phyloP scores from a whole-genome alignment of 23 tunicate species.

The Phallusia fumigata region DNA sequence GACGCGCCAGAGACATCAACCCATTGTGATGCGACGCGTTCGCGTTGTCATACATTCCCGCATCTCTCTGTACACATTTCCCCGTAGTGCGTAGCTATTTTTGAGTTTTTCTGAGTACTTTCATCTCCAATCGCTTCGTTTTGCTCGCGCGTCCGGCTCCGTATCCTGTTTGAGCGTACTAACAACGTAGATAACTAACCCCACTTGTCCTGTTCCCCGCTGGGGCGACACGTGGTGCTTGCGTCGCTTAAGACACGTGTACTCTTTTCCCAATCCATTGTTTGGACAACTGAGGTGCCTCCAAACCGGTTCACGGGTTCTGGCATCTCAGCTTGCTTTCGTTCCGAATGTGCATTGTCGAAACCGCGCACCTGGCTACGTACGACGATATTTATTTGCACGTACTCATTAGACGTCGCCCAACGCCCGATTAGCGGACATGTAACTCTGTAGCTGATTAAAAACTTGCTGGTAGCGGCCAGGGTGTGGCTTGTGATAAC shows the following conservation, averaged over 20 bases:
- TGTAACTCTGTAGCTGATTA: no score
- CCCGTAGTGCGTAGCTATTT: no score
- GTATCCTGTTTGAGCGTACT: slow-evolving; percentile 14
- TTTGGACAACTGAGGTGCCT: no score
- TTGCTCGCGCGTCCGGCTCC: slow-evolving; percentile 7
- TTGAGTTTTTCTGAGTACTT: no score
- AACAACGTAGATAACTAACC: slow-evolving; percentile 1
- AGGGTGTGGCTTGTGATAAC: not conserved
- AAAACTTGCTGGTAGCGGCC: not conserved
- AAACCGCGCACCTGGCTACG: not conserved
- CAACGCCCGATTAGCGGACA: not conserved
- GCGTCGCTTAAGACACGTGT: no score
- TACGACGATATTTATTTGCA: slow-evolving; percentile 12
- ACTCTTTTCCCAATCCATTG: no score
- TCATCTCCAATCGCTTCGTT: no score
- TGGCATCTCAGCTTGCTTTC: no score
- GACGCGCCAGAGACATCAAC: no score
- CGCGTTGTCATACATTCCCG: not conserved
- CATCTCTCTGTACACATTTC: not conserved
- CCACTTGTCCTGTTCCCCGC: not conserved
- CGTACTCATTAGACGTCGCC: slow-evolving; percentile 14
- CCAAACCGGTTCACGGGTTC: no score
- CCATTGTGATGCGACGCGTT: no score
- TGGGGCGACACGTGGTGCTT: no score
- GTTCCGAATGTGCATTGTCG: not conserved